phyloP scores from a whole-genome alignment of 2,888 invertebrate genomes.

The Xanthostigma xanthostigma region DNA sequence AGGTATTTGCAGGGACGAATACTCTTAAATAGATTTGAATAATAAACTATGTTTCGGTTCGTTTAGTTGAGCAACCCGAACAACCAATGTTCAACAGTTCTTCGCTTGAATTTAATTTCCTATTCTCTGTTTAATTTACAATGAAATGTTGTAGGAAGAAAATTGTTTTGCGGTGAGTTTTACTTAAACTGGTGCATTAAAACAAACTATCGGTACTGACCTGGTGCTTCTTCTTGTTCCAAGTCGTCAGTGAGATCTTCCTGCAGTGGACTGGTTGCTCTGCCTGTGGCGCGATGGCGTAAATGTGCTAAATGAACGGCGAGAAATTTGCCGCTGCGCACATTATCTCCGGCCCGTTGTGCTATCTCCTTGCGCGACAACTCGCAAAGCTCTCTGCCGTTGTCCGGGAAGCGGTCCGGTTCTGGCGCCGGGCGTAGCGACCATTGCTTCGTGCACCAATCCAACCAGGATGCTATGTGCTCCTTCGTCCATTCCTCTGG shows the following conservation, averaged over 20 bases:
- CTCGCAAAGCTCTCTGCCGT: conserved; percentile 38
- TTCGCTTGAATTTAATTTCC: too few species aligned
- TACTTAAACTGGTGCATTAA: too few species aligned
- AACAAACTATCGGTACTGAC: too few species aligned
- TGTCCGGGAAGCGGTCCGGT: conserved; percentile 34
- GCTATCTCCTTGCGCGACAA: conserved; percentile 48
- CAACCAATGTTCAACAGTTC: too few species aligned
- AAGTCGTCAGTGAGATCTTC: conserved; percentile 30
- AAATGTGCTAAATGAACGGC: conserved; percentile 46
- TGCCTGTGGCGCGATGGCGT: conserved; percentile 41
- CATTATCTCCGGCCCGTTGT: conserved; percentile 31
- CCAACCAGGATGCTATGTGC: conserved; percentile 45
- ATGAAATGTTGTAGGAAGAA: too few species aligned
- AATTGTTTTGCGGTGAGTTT: too few species aligned
- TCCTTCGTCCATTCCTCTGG: conserved; percentile 44
- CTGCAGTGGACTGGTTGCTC: conserved; percentile 38
- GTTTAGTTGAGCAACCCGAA: too few species aligned
- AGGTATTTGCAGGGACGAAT: too few species aligned
- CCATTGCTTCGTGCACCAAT: conserved; percentile 44
- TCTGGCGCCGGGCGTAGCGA: conserved; percentile 37
- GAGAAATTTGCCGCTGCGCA: conserved; percentile 35
- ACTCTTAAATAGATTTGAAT: too few species aligned
- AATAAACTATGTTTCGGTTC: too few species aligned
- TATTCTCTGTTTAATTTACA: too few species aligned
- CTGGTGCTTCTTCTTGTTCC: conserved; percentile 12